Evolutionary conservation across 2,888 invertebrate species (phyloP).

Genomic region (Heteropelma amictum): DNA sequence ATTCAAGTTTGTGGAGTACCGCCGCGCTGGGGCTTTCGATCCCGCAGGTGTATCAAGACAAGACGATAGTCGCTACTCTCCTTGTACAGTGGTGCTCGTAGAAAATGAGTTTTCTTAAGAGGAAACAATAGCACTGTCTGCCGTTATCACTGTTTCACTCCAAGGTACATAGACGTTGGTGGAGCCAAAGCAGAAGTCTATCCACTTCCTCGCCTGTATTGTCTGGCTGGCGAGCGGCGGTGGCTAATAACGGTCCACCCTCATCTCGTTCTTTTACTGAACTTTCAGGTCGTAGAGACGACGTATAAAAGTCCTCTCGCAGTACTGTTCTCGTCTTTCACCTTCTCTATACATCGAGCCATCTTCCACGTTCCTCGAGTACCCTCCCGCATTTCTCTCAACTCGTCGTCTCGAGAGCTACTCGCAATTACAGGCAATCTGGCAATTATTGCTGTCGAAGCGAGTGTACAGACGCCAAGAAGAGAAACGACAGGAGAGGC

Average conservation of each 20-base stretch:
- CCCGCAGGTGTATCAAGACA: conserved; percentile 50
- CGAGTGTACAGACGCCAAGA: conserved; percentile 25
- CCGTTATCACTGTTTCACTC: conserved; percentile 53
- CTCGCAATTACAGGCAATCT: conserved; percentile 75
- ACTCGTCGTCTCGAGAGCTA: conserved; percentile 71
- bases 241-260: conserved; percentile 61
- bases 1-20: conserved; percentile 7
- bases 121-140: conserved; percentile 54
- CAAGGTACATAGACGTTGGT: conserved; percentile 11
- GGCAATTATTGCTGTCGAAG: conserved; percentile 70
- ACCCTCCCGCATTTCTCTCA: conserved; percentile 52
- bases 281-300: conserved; percentile 33
- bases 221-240: conserved; percentile 54
- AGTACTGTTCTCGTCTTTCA: conserved; percentile 51
- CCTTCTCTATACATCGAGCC: conserved; percentile 51
- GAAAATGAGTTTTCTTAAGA: conserved; percentile 55
- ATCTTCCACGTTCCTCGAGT: conserved; percentile 20
- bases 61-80: conserved; percentile 3
- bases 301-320: conserved; percentile 27
- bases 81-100: conserved; percentile 25
- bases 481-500: conserved; percentile 27
- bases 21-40: conserved; percentile 30
- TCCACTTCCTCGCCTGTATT: conserved; percentile 56
- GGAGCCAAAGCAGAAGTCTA: conserved; percentile 28
- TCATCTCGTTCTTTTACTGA: conserved; percentile 50